Evolutionary conservation across 1,140 invertebrate species (phyloP).

Genomic region (Hylaeus anthracinus): DNA sequence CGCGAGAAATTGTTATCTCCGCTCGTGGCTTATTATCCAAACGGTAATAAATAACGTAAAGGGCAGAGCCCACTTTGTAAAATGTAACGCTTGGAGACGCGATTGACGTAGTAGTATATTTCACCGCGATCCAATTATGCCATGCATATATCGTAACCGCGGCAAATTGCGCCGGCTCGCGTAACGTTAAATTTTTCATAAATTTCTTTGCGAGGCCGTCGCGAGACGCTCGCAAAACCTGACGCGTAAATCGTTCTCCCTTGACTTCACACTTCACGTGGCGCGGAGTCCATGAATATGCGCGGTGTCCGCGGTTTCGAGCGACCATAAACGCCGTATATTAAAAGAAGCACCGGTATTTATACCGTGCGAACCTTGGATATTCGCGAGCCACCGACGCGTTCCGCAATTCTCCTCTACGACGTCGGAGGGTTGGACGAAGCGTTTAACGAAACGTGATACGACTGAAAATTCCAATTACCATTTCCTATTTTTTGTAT

Average conservation of each 20-base stretch:
- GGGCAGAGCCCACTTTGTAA: no score
- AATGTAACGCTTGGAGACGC: not conserved
- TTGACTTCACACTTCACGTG: constrained; percentile 17
- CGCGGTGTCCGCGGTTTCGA: constrained; percentile 16
- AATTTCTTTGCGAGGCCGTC: not conserved
- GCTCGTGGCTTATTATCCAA: no score
- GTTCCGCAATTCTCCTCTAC: constrained; percentile 63
- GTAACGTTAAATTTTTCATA: constrained; percentile 44
- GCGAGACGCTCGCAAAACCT: constrained; percentile 11
- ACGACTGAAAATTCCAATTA: no score
- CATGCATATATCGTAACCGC: not conserved
- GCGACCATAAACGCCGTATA: not conserved
- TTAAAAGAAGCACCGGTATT: constrained; percentile 21
- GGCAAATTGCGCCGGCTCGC: not conserved
- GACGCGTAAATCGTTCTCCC: constrained; percentile 15
- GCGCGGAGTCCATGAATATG: constrained; percentile 9
- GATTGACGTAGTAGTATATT: no score
- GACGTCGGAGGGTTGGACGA: not conserved
- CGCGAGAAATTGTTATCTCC: no score
- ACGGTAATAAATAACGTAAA: not conserved
- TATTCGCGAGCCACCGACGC: constrained; percentile 39
- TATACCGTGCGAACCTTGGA: constrained; percentile 36
- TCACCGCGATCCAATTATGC: not conserved
- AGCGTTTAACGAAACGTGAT: no score
- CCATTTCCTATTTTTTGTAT: no score